Base-by-base conservation (phyloP, 2,888 invertebrate genomes). In the Trichogramma dendrolimi region DNA sequence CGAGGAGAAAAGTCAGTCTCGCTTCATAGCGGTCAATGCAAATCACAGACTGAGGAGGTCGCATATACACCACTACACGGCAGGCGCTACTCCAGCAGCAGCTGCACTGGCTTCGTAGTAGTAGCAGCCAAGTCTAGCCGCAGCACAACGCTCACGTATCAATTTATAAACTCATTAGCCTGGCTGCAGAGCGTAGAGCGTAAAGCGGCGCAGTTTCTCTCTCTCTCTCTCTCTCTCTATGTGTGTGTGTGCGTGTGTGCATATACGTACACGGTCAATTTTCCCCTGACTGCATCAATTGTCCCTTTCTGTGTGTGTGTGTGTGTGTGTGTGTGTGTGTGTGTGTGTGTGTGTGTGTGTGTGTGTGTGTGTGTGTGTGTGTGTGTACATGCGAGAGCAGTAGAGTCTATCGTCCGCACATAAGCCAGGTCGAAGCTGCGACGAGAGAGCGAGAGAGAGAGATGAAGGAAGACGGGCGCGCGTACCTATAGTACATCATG, bases 151-250 rank as follows among this genome's bases (percentile, higher is more conserved):
- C 72, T 69, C 68, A 69, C 70, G 71, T 71, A 68, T 72, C 76
- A 78, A 78, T 77, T 77, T 76, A 76, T 71, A 68, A 71, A 71
- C 76, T 76, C 74, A 73, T 76, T 76, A 77, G 71, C 72, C 71
- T 72, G 68, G 68, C 68, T 64, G 71, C 70, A 71, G 71, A 51
- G 11, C 49, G 43, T 27, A 27, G 27, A 27, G 27, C 27, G 27
- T 27, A 27, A 27, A 27, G 27, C 27, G 27, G 27, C 27, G 27
- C 27, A 27, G 27, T 70, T n/a, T n/a, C n/a, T 27, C 41, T 51
- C 39, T 27, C 6, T 6, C 39, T 27, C 51, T n/a, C 38, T 27
- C 51, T n/a, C 40, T 27, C 40, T 39, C 51, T 39, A 27, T 27
- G 41, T 27, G 11, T 6, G n/a, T 49, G 40, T 38, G 4, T 11